Evolutionary conservation across 2,113 vertebrate species (phyloP).

Genomic region (Chaenocephalus aceratus): DNA sequence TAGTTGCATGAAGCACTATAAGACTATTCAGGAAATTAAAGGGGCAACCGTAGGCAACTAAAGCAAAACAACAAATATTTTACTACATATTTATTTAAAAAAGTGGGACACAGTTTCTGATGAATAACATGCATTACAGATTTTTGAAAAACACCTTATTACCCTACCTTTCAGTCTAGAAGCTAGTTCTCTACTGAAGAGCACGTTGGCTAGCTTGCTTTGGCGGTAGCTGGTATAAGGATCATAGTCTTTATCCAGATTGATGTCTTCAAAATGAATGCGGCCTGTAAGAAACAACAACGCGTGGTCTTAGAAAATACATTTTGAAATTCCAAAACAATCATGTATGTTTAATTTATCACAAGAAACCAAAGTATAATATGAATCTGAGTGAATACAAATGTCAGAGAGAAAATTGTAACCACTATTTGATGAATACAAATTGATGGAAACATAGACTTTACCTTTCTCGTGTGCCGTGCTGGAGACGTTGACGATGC

Average conservation of each 20-base stretch:
- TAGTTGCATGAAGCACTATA: background rate
- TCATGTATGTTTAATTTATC: too few relatives aligned
- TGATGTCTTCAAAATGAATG: constrained; percentile 84
- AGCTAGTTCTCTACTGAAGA: constrained; percentile 81
- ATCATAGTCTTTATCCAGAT: constrained; percentile 76
- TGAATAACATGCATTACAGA: background rate
- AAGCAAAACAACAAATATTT: too few relatives aligned
- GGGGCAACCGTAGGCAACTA: too few relatives aligned
- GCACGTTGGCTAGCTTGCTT: constrained; percentile 85
- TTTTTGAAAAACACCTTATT: background rate
- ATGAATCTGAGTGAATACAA: background rate
- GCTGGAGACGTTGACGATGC: constrained; percentile 82
- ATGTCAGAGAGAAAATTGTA: background rate
- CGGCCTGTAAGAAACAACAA: constrained; percentile 62
- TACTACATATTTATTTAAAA: too few relatives aligned
- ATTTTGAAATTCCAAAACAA: background rate
- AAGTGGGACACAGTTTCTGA: background rate
- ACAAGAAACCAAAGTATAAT: background rate
- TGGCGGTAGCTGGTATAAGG: constrained; percentile 72
- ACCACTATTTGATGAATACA: background rate
- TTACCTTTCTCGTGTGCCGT: constrained; percentile 77
- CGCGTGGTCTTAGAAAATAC: background rate
- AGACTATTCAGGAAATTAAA: background rate
- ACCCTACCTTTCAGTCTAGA: constrained; percentile 73
- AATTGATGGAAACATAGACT: background rate